Base-by-base conservation (phyloP, 2,113 vertebrate genomes). In the Atherinomorus stipes region DNA sequence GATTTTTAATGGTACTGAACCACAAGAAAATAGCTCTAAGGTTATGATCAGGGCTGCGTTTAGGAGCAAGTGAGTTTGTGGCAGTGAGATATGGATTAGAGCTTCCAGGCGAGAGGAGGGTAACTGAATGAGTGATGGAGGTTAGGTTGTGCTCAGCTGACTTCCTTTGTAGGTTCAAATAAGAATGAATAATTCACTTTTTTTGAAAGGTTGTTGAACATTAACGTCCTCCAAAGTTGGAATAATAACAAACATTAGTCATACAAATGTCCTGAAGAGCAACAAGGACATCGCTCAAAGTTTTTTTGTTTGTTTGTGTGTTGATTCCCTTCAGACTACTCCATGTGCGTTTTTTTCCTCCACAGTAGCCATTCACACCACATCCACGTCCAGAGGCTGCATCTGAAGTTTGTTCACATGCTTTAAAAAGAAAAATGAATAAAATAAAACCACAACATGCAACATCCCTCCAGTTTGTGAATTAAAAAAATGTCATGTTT, bases 341-440 rank as follows among this genome's bases (percentile, higher is more conserved):
- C 71, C 74, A 44, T 40, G 72, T 88, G 76, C n/a, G n/a, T 51
- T 85, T 57, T 77, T 64, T 59, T 77, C 69, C 67, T 66, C 53
- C 54, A 84, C 81, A 73, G 52, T 21, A 76, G 66, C 73, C 64
- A 69, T 64, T 40, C 38, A 74, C 69, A 69, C 83, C 84, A 81
- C 74, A 88, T 87, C 72, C 83, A 59, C 87, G 79, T 86, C 76
- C 78, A 76, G 69, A 74, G 85, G 65, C 76, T 51, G 54, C 5
- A 52, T 53, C 71, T 52, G 52, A 59, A 79, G 26, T 60, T 50
- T 34, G 4, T 34, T 1, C 31, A 34, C 57, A 49, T 65, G 78
- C 80, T 83, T 88, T 84, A n/a, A n/a, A n/a, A 31, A 83, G 60
- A 86, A 87, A 34, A 31, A 31, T 7, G 7, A 31, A 31, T 7